Base-by-base conservation (phyloP, 1,140 invertebrate species). In the Pogonomyrmex californicus region DNA sequence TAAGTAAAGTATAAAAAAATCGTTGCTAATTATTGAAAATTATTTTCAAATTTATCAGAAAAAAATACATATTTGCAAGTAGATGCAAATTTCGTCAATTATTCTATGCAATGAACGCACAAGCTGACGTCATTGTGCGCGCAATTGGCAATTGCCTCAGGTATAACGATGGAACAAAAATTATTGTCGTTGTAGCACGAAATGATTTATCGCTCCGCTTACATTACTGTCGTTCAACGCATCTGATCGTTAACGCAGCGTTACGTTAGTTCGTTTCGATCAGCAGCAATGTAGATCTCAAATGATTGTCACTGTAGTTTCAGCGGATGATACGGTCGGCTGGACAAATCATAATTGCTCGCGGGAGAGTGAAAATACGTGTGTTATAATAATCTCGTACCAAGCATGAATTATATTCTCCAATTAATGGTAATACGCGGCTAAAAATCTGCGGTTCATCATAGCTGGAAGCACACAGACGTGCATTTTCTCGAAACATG, bases 301-400 rank as follows among this genome's bases (percentile, higher is more conserved):
- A 81, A 56, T 81, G 49, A 70, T 70, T 41, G 65, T 81, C 49
- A 56, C 58, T 70, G 65, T 65, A 68, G 68, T 81, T 81, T 70
- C 65, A 12, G 65, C 78, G 38, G 38, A 70, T 33, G 78, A 81
- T 81, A 81, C 12, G 78, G 65, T 71, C 23, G 65, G 65, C 44
- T 70, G 78, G 78, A 70, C 49, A 71, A 70, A 81, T 81, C 78
- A 56, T 71, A 81, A 81, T 81, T 81, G 78, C 41, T 71, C 65
- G 54, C 49, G 65, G 23, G 49, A 70, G 78, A 70, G 56, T 56
- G 78, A 71, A 81, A 81, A 81, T 70, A 56, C 38, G 78, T 38
- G 38, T 58, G 49, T 81, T 38, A 47, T 58, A 81, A 81, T 71
- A 54, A 44, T 65, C 54, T 5, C n/a, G 14, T 70, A 41, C 12